phyloP scores from a whole-genome alignment of 1,140 invertebrate species.

The Drosophila melanogaster region Release_6_plus_ISO1_MT NT_033777.3:29868501-29869000 shows the following conservation, averaged over 20 bases:
- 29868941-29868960: constrained; percentile 6
- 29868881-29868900: constrained; percentile 42
- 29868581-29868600: constrained; percentile 6
- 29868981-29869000: not conserved
- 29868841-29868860: constrained; percentile 47
- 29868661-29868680: constrained; percentile 39
- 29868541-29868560: constrained; percentile 13
- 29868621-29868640: constrained; percentile 23
- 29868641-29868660: constrained; percentile 43
- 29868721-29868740: not conserved
- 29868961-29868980: not conserved
- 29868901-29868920: constrained; percentile 4
- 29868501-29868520: not conserved
- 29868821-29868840: constrained; percentile 36
- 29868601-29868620: constrained; percentile 10
- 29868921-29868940: not conserved
- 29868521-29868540: constrained; percentile 35
- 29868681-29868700: constrained; percentile 34
- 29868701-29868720: constrained; percentile 23
- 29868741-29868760: constrained; percentile 16
- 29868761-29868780: constrained; percentile 14
- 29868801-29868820: constrained; percentile 18
- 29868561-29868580: constrained; percentile 40
- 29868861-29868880: constrained; percentile 31
- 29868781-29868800: not conserved